Percentiles rank a stretch among this genome's conserved stretches.
Conservation (phyloP, 2,797 vertebrate genomes). For the Enteromius argenteus region DNA sequence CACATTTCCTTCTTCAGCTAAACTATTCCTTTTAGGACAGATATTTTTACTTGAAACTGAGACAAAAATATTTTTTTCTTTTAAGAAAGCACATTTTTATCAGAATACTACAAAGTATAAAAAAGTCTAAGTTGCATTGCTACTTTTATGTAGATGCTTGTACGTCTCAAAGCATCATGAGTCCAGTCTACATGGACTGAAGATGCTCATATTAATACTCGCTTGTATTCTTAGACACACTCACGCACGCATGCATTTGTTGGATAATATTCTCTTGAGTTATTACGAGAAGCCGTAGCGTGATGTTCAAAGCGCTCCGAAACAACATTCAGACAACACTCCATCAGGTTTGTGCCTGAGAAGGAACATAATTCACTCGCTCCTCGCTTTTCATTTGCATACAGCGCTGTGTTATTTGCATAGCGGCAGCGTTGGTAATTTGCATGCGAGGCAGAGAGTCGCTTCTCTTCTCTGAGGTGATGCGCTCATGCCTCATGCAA, state of each 20-base stretch:
- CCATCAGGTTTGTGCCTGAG: constrained; percentile 54
- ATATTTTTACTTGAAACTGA: not conserved
- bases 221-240: not conserved
- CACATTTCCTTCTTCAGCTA: not conserved
- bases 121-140: not conserved
- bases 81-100: not conserved
- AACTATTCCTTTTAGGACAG: not conserved
- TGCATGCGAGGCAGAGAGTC: constrained; percentile 67
- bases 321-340: constrained; percentile 34
- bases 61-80: not conserved
- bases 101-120: not conserved
- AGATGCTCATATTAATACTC: not conserved
- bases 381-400: constrained; percentile 72
- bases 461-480: constrained; percentile 56
- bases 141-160: not conserved
- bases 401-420: constrained; percentile 74
- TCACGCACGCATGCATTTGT: not conserved
- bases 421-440: constrained; percentile 72
- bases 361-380: constrained; percentile 70
- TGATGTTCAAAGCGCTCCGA: constrained; percentile 11
- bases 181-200: not conserved
- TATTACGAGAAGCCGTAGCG: not conserved
- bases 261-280: constrained; percentile 1
- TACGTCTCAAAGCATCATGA: not conserved
- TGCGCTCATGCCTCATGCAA: constrained; percentile 40